Conservation (phyloP, 2,797 vertebrate genomes). For the Hozukius guyotensis region DNA sequence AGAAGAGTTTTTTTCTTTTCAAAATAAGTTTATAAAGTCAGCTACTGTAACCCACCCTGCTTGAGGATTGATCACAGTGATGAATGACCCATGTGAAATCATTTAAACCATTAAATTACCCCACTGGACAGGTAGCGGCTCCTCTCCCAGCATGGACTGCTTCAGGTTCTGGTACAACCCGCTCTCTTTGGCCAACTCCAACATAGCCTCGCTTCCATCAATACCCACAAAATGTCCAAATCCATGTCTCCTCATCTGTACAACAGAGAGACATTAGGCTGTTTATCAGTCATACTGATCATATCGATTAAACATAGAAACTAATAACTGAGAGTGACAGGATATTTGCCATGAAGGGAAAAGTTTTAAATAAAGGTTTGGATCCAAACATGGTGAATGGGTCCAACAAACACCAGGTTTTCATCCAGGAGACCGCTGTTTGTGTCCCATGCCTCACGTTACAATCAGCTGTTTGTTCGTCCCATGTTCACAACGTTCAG, state of each 20-base stretch:
- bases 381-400: not conserved
- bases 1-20: not conserved
- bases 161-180: constrained; percentile 85
- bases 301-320: not conserved
- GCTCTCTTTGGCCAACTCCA: constrained; percentile 79
- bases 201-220: constrained; percentile 89
- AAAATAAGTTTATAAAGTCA: not conserved
- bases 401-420: too few relatives aligned
- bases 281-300: not conserved
- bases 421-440: too few relatives aligned
- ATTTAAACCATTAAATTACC: constrained; percentile 73
- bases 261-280: constrained; percentile 2
- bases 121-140: constrained; percentile 79
- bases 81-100: not conserved
- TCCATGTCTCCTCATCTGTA: constrained; percentile 86
- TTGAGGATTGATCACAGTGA: not conserved
- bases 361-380: not conserved
- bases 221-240: constrained; percentile 88
- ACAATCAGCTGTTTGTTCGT: too few relatives aligned
- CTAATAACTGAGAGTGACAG: not conserved
- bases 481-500: too few relatives aligned
- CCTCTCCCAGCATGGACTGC: constrained; percentile 83
- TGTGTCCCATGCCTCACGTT: too few relatives aligned
- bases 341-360: not conserved
- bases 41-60: not conserved